Conservation (phyloP, 2,113 vertebrate genomes). For the Muntiacus reevesi region DNA sequence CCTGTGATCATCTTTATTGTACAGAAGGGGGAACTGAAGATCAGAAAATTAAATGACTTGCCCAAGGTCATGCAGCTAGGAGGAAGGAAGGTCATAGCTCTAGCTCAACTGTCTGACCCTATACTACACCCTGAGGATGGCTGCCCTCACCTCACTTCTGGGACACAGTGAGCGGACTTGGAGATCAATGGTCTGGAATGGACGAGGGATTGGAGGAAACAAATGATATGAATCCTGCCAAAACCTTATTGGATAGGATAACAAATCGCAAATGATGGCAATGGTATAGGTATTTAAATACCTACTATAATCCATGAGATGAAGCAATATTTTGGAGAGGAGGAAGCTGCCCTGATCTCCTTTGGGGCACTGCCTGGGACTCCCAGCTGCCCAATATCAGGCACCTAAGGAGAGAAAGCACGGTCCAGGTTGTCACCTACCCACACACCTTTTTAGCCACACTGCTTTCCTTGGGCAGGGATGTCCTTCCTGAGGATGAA, state of each 20-base stretch:
- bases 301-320: background rate
- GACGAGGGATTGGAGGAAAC: background rate
- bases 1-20: background rate
- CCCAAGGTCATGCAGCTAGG: background rate
- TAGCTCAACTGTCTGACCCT: background rate
- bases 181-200: background rate
- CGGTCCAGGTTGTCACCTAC: background rate
- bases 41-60: background rate
- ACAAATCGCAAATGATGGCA: background rate
- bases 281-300: background rate
- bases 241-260: background rate
- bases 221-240: background rate
- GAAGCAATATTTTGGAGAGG: background rate
- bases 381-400: background rate
- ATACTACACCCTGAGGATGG: background rate
- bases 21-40: background rate
- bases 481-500: background rate
- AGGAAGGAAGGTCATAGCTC: background rate
- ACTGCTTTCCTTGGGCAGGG: background rate
- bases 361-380: background rate
- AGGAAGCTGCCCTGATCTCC: background rate
- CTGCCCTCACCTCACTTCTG: background rate
- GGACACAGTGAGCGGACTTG: background rate
- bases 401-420: background rate
- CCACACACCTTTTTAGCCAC: too few species aligned